These are phyloP conservation scores for Calypte anna DNA, from an alignment of 2,113 vertebrate species.

Conservation along the genomic window DNA sequence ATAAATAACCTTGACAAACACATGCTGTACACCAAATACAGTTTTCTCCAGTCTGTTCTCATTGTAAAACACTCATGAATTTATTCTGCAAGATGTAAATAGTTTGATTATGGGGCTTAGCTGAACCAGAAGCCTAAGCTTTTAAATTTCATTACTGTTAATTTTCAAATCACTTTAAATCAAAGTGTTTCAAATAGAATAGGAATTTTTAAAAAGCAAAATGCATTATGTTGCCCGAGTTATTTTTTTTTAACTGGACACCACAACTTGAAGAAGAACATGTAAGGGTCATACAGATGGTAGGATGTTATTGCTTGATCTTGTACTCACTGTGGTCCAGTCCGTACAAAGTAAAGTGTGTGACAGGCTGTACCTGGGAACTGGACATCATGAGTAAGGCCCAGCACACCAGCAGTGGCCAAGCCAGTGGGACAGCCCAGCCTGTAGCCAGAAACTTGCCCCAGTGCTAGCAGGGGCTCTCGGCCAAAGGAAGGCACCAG, in stretches of 20 bases:
- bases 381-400: background rate
- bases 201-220: background rate
- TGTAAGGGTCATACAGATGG: background rate
- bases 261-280: background rate
- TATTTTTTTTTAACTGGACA: background rate
- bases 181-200: background rate
- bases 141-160: background rate
- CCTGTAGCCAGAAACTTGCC: background rate
- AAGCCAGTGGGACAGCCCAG: background rate
- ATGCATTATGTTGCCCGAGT: background rate
- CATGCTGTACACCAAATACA: background rate
- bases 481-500: slow-evolving; percentile 39
- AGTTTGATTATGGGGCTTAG: slow-evolving; percentile 25
- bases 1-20: background rate
- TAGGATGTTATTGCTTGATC: background rate
- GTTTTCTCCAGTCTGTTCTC: background rate
- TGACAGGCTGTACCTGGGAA: background rate
- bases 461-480: background rate
- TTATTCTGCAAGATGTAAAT: slow-evolving; percentile 46
- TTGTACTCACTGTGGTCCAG: background rate
- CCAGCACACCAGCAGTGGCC: rapidly evolving
- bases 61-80: background rate
- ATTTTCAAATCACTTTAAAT: background rate
- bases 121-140: slow-evolving; percentile 25
- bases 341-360: background rate